Percentiles rank a stretch among this genome's conserved stretches.
phyloP scores from a whole-genome alignment of 2,888 invertebrate genomes.

The Nomada lathburiana region DNA sequence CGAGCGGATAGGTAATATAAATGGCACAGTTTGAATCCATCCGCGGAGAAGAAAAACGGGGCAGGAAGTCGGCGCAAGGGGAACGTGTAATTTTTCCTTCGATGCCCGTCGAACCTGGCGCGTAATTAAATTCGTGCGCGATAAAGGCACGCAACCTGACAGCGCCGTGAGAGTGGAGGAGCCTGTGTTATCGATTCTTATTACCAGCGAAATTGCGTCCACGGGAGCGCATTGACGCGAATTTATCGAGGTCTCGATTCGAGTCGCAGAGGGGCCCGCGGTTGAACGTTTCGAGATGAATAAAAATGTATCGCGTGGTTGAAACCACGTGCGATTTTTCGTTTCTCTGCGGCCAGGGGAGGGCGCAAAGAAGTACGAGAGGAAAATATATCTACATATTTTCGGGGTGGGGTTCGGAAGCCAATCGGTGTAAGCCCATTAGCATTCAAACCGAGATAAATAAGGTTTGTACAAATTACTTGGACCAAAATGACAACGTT shows the following conservation, averaged over 20 bases:
- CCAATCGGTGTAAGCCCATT: too few relatives aligned
- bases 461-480: too few relatives aligned
- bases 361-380: too few relatives aligned
- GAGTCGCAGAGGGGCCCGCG: not conserved
- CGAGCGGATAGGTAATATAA: not conserved
- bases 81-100: constrained; percentile 25
- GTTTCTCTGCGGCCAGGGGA: too few relatives aligned
- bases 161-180: not conserved
- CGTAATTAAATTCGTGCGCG: constrained; percentile 27
- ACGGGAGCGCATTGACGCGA: not conserved
- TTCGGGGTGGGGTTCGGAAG: too few relatives aligned
- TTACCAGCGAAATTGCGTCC: constrained; percentile 27
- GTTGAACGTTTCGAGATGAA: not conserved
- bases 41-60: not conserved
- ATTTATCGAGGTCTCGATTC: not conserved
- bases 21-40: constrained; percentile 27
- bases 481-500: too few relatives aligned
- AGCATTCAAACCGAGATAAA: too few relatives aligned
- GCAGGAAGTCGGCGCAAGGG: not conserved
- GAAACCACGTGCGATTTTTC: not conserved
- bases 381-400: too few relatives aligned
- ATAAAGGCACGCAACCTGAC: constrained; percentile 9
- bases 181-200: constrained; percentile 17
- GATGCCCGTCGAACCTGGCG: constrained; percentile 5
- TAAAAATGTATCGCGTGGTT: not conserved